phyloP scores from a whole-genome alignment of 2,797 vertebrate species.

The Heteromormyrus szaboi region DNA sequence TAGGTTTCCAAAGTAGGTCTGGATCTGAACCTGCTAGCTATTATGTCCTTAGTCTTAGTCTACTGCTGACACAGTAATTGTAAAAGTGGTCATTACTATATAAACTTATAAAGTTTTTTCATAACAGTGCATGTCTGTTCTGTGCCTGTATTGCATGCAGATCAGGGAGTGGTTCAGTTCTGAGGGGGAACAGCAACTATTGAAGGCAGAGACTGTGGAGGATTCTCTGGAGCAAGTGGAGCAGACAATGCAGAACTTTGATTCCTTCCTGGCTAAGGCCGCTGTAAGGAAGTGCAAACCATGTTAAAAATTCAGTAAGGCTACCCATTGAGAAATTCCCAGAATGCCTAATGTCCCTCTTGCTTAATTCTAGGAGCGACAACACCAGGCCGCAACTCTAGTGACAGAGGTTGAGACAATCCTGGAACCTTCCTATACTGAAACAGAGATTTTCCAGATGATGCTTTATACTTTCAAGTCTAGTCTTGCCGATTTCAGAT shows the following conservation, averaged over 20 bases:
- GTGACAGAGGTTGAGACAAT: conserved; percentile 70
- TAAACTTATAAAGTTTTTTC: neutral
- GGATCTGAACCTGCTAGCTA: neutral
- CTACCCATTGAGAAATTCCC: neutral
- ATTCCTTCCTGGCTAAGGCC: conserved; percentile 76
- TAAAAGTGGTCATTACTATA: neutral
- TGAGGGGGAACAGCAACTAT: conserved; percentile 68
- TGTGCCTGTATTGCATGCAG: conserved; percentile 45
- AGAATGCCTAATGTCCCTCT: neutral
- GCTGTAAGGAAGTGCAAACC: conserved; percentile 57
- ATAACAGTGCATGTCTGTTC: neutral
- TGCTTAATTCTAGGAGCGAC: conserved; percentile 65
- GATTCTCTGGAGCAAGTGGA: conserved; percentile 59
- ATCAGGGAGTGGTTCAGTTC: conserved; percentile 75
- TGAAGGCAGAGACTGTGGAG: conserved; percentile 57
- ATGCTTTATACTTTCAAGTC: conserved; percentile 64
- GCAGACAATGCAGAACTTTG: conserved; percentile 59
- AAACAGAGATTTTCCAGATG: conserved; percentile 61
- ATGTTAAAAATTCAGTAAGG: neutral
- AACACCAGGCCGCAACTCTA: conserved; percentile 66
- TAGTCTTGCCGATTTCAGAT: conserved; percentile 69
- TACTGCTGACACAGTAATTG: neutral
- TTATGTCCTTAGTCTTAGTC: neutral
- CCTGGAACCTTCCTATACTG: conserved; percentile 47
- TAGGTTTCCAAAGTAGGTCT: neutral